These are phyloP conservation scores for Bugulina stolonifera DNA, from an alignment of 2,888 invertebrate species.

Conservation along the genomic window DNA sequence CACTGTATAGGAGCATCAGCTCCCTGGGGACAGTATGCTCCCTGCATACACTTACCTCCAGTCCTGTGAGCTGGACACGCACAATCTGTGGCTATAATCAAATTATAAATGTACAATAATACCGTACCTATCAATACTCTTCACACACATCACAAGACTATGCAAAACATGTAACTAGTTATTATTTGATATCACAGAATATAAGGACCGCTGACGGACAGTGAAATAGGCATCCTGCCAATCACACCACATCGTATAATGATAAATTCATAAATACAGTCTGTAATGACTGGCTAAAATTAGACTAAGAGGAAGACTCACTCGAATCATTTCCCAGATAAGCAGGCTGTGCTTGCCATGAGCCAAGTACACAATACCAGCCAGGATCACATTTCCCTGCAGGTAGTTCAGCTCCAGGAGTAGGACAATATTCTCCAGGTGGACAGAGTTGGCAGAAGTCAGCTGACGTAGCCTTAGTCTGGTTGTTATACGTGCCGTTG, in stretches of 20 bases:
- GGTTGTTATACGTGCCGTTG: slow-evolving; percentile 44
- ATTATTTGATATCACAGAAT: too few species aligned
- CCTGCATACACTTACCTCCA: slow-evolving; percentile 44
- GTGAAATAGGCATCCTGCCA: too few species aligned
- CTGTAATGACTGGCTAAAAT: too few species aligned
- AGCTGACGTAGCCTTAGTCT: slow-evolving; percentile 34
- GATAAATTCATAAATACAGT: too few species aligned
- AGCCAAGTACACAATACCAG: slow-evolving; percentile 42
- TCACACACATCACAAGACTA: too few species aligned
- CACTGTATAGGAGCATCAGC: slow-evolving; percentile 36
- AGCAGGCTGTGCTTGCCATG: slow-evolving; percentile 40
- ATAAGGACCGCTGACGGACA: too few species aligned
- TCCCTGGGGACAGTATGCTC: slow-evolving; percentile 46
- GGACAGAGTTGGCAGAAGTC: slow-evolving; percentile 36
- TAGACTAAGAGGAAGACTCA: background rate
- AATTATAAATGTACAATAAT: too few species aligned
- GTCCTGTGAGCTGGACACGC: slow-evolving; percentile 39
- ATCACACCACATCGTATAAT: too few species aligned
- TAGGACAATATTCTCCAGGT: slow-evolving; percentile 27
- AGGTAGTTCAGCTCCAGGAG: slow-evolving; percentile 19
- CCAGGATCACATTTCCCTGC: slow-evolving; percentile 34
- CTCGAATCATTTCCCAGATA: slow-evolving; percentile 38
- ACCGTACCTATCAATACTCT: too few species aligned
- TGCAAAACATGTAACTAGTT: too few species aligned
- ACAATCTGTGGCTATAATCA: slow-evolving; percentile 32